Evolutionary conservation across 1,140 invertebrate species (phyloP).

Genomic region (Bombus huntii): DNA sequence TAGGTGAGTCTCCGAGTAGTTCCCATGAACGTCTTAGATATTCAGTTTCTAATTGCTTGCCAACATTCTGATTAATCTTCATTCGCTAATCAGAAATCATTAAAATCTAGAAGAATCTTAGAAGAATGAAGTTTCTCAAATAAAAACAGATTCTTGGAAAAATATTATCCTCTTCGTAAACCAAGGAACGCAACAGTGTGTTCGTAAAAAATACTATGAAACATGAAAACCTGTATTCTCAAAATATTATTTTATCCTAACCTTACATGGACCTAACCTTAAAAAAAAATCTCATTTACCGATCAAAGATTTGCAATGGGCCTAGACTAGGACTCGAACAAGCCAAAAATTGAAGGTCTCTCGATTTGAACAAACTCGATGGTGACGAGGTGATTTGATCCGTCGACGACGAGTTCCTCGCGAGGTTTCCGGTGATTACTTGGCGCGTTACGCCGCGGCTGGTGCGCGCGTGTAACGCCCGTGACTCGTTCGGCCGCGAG

Average conservation of each 20-base stretch:
- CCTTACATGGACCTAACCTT: too few species aligned
- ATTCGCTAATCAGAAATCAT: not conserved
- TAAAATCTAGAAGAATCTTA: too few species aligned
- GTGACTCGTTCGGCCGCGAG: slow-evolving; percentile 24
- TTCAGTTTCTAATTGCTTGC: not conserved
- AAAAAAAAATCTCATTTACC: not conserved
- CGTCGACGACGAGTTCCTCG: not conserved
- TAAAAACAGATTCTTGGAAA: too few species aligned
- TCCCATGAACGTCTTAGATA: not conserved
- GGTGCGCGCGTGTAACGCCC: slow-evolving; percentile 4
- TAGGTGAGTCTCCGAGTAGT: not conserved
- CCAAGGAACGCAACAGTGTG: too few species aligned
- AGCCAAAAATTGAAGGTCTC: too few species aligned
- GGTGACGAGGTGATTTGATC: not conserved
- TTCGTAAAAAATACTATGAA: too few species aligned
- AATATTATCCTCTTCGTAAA: too few species aligned
- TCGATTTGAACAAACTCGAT: not conserved
- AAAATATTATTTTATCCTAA: too few species aligned
- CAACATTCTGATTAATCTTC: not conserved
- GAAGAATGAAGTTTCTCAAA: too few species aligned
- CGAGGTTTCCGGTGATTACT: slow-evolving; percentile 58
- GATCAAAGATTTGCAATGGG: not conserved
- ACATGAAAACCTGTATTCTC: too few species aligned
- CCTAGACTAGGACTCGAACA: not conserved
- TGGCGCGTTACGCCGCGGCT: not conserved